Evolutionary conservation across 2,113 vertebrate genomes (phyloP), one percentile per base, ranked within the genome.

Genomic region (Salvelinus alpinus): DNA sequence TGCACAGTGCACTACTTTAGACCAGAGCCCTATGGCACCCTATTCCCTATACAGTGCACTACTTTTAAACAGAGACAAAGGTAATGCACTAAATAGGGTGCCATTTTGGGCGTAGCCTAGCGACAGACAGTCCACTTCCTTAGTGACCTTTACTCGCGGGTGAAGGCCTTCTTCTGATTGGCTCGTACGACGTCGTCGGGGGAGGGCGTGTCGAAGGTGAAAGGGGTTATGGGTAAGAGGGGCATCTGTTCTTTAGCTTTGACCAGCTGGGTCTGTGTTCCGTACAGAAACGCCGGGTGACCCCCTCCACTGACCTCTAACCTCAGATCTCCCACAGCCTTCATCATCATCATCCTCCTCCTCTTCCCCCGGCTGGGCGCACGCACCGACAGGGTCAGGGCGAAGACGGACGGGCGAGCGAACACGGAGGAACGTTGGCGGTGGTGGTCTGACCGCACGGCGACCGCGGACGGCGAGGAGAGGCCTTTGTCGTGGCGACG

Each of bases 181-280:
- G 94, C 94, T 87, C 95, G 97, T 70, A 99, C 95, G 66, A 97
- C 91, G 89, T 99, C 97, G 85, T 99, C 98, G 14, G 97, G 98
- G 79, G 98, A 99, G 22, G 96, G 96, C 3, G 96, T 95, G 84
- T 96, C 92, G 78, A 99, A 99, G 82, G 93, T 80, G 90, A 99
- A 99, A 0, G 96, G 96, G 57, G 87, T 88, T 78, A 99, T 94
- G 71, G 93, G 76, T 60, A 92, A 78, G 13, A 95, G 74, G 71
- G 92, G 93, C 5, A 64, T 73, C 57, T 87, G 80, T 72, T 95
- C 94, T 87, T 93, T 93, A 69, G 89, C 86, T 75, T 90, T 91
- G 75, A 90, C 75, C 0, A 88, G 90, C 84, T 93, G 85, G 54
- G 93, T 91, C 89, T 95, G 94, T 20, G 87, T 93, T 79, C 85